phyloP scores from a whole-genome alignment of 1,140 invertebrate species.

The Argopecten irradians region DNA sequence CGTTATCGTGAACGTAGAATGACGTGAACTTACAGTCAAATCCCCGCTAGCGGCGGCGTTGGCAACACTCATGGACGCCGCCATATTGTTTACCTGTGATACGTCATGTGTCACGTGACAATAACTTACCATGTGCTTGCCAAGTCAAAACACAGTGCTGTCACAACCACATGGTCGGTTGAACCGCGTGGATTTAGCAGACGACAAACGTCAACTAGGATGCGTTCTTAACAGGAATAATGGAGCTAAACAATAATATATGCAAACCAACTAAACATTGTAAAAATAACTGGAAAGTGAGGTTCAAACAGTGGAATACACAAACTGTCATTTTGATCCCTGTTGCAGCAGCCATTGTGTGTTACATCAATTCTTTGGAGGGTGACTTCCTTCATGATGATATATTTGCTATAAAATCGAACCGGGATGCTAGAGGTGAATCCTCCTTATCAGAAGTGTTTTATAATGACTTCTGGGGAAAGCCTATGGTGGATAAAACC shows the following conservation, averaged over 20 bases:
- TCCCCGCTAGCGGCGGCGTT: constrained; percentile 61
- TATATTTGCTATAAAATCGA: constrained; percentile 96
- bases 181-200: neutral
- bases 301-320: neutral
- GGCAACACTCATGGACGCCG: constrained; percentile 56
- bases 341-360: constrained; percentile 44
- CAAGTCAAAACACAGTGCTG: neutral
- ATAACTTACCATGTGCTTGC: constrained; percentile 16
- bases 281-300: constrained; percentile 12
- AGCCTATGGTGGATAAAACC: constrained; percentile 92
- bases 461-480: constrained; percentile 97
- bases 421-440: constrained; percentile 91
- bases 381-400: constrained; percentile 97
- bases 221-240: neutral
- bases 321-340: neutral
- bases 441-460: constrained; percentile 91
- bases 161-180: constrained; percentile 10
- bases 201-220: neutral
- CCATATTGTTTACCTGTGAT: constrained; percentile 48
- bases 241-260: constrained; percentile 7
- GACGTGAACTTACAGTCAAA: constrained; percentile 54
- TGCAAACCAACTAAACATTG: neutral
- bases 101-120: constrained; percentile 12
- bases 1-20: neutral
- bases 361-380: constrained; percentile 89